These are phyloP conservation scores for Hetaerina americana DNA, from an alignment of 1,140 invertebrate genomes.

Conservation along the genomic window DNA sequence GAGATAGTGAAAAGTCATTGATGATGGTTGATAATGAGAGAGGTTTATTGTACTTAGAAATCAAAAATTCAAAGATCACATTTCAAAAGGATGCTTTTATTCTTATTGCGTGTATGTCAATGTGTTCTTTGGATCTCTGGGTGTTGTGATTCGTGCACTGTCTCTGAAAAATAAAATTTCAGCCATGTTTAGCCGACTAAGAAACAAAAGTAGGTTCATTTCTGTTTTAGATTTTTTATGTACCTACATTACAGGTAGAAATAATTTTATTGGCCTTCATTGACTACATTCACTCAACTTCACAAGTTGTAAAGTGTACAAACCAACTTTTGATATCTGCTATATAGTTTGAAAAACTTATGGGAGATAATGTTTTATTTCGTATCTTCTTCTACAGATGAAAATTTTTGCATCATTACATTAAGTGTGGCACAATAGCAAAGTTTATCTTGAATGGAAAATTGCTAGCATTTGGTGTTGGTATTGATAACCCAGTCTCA, in stretches of 20 bases:
- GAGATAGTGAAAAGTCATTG: not conserved
- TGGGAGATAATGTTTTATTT: not conserved
- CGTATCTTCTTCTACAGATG: not conserved
- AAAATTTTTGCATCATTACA: not conserved
- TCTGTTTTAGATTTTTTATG: not conserved
- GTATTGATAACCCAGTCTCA: too few species aligned
- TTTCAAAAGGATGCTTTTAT: not conserved
- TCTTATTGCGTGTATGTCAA: not conserved
- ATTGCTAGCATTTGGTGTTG: not conserved
- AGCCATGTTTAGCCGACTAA: not conserved
- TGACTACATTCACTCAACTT: not conserved
- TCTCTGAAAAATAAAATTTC: constrained; percentile 1
- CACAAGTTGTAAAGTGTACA: not conserved
- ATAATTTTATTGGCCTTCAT: not conserved
- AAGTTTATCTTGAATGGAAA: not conserved
- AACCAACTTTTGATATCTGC: not conserved
- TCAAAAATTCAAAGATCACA: not conserved
- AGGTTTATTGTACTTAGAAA: not conserved
- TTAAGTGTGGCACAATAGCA: not conserved
- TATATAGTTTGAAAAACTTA: not conserved
- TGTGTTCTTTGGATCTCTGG: not conserved
- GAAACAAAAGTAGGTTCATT: not conserved
- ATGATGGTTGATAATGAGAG: not conserved
- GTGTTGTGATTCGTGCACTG: not conserved
- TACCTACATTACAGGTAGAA: not conserved